Conservation (phyloP, 2,113 vertebrate species). For the Ameiurus melas region DNA sequence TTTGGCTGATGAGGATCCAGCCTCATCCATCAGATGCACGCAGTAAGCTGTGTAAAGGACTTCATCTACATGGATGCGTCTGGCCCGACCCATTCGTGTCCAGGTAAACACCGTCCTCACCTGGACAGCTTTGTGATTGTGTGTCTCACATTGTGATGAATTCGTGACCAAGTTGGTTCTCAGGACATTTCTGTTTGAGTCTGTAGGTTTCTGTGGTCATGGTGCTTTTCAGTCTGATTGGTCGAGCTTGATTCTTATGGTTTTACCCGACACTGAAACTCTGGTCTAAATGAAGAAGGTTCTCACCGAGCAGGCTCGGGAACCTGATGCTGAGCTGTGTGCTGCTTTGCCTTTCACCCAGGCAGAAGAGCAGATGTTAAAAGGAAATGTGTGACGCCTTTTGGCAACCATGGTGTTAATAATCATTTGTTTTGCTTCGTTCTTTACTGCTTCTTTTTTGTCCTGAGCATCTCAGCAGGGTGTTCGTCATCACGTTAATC, state of each 20-base stretch:
- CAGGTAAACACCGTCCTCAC: slow-evolving; percentile 78
- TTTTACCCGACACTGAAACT: background rate
- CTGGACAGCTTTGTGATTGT: background rate
- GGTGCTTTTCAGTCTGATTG: background rate
- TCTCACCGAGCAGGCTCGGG: background rate
- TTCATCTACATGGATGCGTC: slow-evolving; percentile 88
- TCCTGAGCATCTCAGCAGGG: background rate
- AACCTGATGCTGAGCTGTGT: background rate
- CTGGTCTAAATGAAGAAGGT: background rate
- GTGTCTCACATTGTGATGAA: background rate
- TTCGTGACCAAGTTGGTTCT: background rate
- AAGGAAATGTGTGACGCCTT: background rate
- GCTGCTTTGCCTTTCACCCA: background rate
- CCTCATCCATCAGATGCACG: slow-evolving; percentile 83
- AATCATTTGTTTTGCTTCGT: background rate
- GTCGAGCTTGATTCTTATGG: background rate
- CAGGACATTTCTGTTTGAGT: background rate
- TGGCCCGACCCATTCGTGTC: slow-evolving; percentile 71
- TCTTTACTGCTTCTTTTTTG: background rate
- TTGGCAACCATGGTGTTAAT: background rate
- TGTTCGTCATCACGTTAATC: background rate
- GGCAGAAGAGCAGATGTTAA: background rate
- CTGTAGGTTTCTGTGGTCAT: background rate
- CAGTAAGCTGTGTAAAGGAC: slow-evolving; percentile 79
- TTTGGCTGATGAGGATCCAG: slow-evolving; percentile 82